These are phyloP conservation scores for Rhynchotus rufescens DNA, from an alignment of 2,797 vertebrate species.

Conservation along the genomic window DNA sequence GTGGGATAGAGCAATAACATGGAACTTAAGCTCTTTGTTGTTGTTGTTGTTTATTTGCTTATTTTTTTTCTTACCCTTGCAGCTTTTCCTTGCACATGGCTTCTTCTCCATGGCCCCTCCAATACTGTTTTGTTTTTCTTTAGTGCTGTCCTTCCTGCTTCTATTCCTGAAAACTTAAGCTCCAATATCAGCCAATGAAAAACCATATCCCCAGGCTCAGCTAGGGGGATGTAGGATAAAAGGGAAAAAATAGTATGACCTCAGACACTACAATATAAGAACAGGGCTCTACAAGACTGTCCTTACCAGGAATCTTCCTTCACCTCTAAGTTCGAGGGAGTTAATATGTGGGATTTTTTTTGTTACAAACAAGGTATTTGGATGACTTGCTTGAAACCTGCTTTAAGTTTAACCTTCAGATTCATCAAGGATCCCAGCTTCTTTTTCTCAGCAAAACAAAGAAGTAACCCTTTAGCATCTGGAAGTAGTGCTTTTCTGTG, in stretches of 20 bases:
- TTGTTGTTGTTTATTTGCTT: not conserved
- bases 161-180: not conserved
- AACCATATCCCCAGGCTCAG: rapidly evolving
- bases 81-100: not conserved
- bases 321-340: not conserved
- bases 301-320: too few species aligned
- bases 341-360: rapidly evolving
- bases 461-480: not conserved
- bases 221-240: not conserved
- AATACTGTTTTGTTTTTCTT: too few species aligned
- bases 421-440: not conserved
- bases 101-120: rapidly evolving
- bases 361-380: rapidly evolving
- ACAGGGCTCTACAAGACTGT: not conserved
- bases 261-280: rapidly evolving
- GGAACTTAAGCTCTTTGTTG: not conserved
- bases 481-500: not conserved
- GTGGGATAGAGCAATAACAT: not conserved
- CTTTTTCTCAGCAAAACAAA: not conserved
- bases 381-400: not conserved
- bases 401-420: not conserved
- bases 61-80: constrained; percentile 15
- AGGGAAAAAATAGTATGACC: rapidly evolving
- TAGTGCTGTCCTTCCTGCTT: not conserved
- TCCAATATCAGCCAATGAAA: rapidly evolving